phyloP scores from a whole-genome alignment of 92 coral and sea anemone genomes.

The Epizoanthus scotinus region DNA sequence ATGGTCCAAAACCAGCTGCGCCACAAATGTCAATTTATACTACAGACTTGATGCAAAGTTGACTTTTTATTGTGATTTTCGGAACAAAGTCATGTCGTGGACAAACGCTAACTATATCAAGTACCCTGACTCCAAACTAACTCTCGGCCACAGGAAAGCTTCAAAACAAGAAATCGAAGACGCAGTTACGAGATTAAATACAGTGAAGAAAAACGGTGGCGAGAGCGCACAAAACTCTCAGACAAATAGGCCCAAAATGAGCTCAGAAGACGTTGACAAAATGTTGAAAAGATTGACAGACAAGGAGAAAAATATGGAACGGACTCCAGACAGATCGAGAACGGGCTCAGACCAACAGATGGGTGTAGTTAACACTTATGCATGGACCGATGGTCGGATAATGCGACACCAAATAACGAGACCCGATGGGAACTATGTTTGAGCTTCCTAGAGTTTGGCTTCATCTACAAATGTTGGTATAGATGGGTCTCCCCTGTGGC shows the following conservation, averaged over 20 bases:
- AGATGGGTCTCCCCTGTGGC: neutral
- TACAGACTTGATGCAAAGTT: neutral
- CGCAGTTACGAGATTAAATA: constrained; percentile 66
- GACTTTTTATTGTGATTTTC: neutral
- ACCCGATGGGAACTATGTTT: constrained; percentile 76
- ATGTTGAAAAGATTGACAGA: constrained; percentile 73
- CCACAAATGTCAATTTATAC: neutral
- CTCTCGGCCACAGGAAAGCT: constrained; percentile 51
- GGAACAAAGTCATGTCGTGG: constrained; percentile 67
- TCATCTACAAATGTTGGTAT: neutral
- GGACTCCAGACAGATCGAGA: constrained; percentile 66
- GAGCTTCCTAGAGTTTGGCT: neutral
- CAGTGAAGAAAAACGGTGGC: constrained; percentile 5
- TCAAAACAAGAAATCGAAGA: constrained; percentile 67
- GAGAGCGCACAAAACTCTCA: neutral
- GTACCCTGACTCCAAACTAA: constrained; percentile 51
- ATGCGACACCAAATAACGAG: constrained; percentile 43
- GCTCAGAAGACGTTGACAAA: constrained; percentile 48
- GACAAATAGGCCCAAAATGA: constrained; percentile 26
- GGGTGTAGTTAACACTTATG: constrained; percentile 76
- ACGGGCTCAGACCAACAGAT: constrained; percentile 56
- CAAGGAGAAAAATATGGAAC: constrained; percentile 58
- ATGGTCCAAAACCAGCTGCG: neutral
- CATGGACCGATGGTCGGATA: constrained; percentile 73
- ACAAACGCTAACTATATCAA: constrained; percentile 54